phyloP scores from a whole-genome alignment of 2,888 invertebrate species.

The Melieria omissa region DNA sequence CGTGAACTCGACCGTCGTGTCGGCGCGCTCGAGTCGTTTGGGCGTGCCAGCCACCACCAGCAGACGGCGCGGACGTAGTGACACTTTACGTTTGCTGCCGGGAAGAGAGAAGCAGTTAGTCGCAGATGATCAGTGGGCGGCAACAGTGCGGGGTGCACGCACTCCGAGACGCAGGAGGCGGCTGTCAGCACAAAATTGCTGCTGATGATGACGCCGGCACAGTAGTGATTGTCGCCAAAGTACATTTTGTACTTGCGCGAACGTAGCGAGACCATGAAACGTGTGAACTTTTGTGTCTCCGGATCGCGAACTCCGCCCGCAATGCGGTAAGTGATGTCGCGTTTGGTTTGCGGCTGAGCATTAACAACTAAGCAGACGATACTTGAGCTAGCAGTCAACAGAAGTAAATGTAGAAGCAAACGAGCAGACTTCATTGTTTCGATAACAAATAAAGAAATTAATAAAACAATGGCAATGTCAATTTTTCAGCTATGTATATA shows the following conservation, averaged over 20 bases:
- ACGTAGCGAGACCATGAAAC: conserved; percentile 48
- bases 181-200: conserved; percentile 45
- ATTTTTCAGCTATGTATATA: no score
- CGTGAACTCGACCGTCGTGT: conserved; percentile 18
- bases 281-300: conserved; percentile 27
- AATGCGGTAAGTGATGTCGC: conserved; percentile 24
- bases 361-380: no score
- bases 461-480: no score
- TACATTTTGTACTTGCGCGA: conserved; percentile 42
- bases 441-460: no score
- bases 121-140: neutral
- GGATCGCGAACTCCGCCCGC: conserved; percentile 24
- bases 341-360: no score
- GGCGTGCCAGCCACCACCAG: conserved; percentile 44
- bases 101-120: neutral
- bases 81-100: conserved; percentile 34
- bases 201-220: conserved; percentile 46
- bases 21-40: conserved; percentile 37
- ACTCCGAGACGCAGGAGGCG: conserved; percentile 49
- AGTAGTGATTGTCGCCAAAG: conserved; percentile 53
- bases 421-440: no score
- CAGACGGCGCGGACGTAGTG: conserved; percentile 37
- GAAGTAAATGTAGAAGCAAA: no score
- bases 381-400: no score
- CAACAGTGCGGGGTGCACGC: neutral